Percentiles rank a stretch among this genome's conserved stretches.
Conservation (phyloP, 1,140 invertebrate species). For the Thaumatotibia leucotreta region DNA sequence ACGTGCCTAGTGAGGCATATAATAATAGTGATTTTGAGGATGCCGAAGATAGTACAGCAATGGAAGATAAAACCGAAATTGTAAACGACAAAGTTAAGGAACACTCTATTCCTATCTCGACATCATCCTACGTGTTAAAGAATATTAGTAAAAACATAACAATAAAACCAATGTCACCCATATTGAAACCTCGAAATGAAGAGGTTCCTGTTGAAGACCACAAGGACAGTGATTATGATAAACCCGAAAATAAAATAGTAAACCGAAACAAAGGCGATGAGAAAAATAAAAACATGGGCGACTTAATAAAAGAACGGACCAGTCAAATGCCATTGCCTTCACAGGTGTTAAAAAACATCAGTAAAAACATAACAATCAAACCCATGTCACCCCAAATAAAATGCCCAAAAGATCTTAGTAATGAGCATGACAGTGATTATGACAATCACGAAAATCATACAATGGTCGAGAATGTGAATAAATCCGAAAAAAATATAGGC, state of each 20-base stretch:
- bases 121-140: constrained; percentile 22
- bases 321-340: background rate
- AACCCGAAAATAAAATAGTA: background rate
- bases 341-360: background rate
- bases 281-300: background rate
- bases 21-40: background rate
- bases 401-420: background rate
- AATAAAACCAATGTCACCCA: constrained; percentile 30
- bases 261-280: too few species aligned
- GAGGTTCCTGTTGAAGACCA: constrained; percentile 18
- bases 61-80: background rate
- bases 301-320: background rate
- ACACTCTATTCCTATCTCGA: background rate
- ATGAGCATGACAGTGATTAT: background rate
- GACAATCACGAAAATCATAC: background rate
- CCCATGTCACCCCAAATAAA: background rate
- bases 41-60: background rate
- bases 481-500: background rate
- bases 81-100: background rate
- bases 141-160: constrained; percentile 41
- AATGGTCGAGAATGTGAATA: background rate
- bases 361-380: constrained; percentile 6
- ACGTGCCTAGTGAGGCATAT: constrained; percentile 16
- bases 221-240: background rate
- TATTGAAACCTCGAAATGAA: constrained; percentile 20